A percentile compares a stretch with the other conserved stretches of the same genome.
Conservation (phyloP, 2,797 vertebrate species). For the Gallinago stenura region DNA sequence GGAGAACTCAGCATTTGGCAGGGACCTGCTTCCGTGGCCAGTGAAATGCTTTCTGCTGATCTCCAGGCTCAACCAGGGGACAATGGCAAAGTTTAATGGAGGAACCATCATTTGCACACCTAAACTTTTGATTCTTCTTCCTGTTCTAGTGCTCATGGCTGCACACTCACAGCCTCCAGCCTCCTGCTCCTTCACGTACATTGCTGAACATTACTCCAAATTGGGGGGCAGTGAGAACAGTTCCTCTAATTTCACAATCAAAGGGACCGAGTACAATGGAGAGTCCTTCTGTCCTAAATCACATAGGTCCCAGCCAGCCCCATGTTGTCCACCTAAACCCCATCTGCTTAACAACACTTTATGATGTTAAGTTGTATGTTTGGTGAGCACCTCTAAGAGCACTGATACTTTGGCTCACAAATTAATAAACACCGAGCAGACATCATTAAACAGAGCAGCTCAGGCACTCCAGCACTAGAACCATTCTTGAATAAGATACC, state of each 20-base stretch:
- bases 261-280: background rate
- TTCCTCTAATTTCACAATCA: background rate
- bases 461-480: background rate
- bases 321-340: background rate
- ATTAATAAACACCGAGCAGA: background rate
- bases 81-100: background rate
- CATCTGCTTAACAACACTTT: background rate
- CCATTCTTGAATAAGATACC: background rate
- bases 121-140: background rate
- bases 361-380: background rate
- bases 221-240: background rate
- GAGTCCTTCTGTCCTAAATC: background rate
- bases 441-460: background rate
- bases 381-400: background rate
- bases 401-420: background rate
- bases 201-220: background rate
- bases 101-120: background rate
- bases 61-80: background rate
- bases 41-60: constrained; percentile 1
- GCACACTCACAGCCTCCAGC: background rate
- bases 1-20: background rate
- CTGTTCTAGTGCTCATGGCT: background rate
- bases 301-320: background rate
- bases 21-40: background rate
- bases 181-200: background rate